Base-by-base conservation (phyloP, 2,888 invertebrate species). In the Pristionchus entomophagus region DNA sequence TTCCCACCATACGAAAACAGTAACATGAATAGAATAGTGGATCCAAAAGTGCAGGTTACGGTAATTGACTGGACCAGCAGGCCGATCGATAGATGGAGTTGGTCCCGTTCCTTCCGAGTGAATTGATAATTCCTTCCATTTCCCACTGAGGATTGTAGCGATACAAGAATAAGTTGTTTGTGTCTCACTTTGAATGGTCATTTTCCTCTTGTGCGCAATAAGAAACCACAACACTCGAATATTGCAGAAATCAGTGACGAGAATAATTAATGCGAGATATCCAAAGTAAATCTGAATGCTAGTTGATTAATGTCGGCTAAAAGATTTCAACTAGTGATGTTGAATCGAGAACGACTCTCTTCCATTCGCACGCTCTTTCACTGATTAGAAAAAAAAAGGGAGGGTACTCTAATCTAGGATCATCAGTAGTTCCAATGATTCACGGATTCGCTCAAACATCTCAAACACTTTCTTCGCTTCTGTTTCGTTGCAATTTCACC, bases 231-330 rank as follows among this genome's bases (percentile, higher is more conserved):
- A 51, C 3, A 73, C 53, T 49, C 84, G 84, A 53, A 84, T 65
- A 53, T 84, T 73, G 38, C 45, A 84, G 73, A 49, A 84, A 26
- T 65, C 73, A 2, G 84, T 84, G 22, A 51, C 19, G 12, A 73
- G 32, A 32, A 84, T 53, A 22, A 84, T 51, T 19, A 84, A 38
- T 0, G 84, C 51, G 22, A 84, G 53, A 17, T 84, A 84, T n/a
- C 84, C 84, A 65, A 84, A 84, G 53, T 84, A 84, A 0, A 84
- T 38, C 84, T 84, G 69, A 6, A 84, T n/a, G n/a, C n/a, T n/a
- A n/a, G n/a, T n/a, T n/a, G n/a, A 69, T n/a, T 38, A 6, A 10
- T 29, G n/a, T 22, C n/a, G n/a, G n/a, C n/a, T n/a, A n/a, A n/a
- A n/a, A n/a, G n/a, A n/a, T n/a, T n/a, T n/a, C n/a, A n/a, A n/a